A percentile compares a stretch with the other conserved stretches of the same genome.
Evolutionary conservation across 2,888 invertebrate species (phyloP).

Genomic region (Venusia cambrica): DNA sequence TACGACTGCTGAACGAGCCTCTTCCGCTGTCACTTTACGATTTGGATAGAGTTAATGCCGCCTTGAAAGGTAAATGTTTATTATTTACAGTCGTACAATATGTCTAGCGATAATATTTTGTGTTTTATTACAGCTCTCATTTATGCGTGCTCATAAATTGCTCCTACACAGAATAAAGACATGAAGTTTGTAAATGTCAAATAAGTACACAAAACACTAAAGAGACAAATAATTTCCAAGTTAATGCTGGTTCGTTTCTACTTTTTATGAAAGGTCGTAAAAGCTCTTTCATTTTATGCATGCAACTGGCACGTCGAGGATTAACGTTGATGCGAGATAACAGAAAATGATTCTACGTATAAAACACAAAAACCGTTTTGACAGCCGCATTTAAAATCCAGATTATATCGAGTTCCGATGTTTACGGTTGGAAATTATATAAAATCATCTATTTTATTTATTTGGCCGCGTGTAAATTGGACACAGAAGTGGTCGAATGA

Average conservation of each 20-base stretch:
- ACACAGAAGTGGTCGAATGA: not conserved
- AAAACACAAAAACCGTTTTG: no score
- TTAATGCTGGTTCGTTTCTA: constrained; percentile 27
- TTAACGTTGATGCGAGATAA: constrained; percentile 38
- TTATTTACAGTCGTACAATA: constrained; percentile 63
- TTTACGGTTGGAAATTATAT: constrained; percentile 16
- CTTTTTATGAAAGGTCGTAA: constrained; percentile 35
- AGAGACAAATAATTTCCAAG: constrained; percentile 23
- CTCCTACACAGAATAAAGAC: constrained; percentile 23
- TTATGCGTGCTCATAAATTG: constrained; percentile 22
- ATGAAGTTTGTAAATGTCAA: constrained; percentile 23
- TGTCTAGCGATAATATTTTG: constrained; percentile 55
- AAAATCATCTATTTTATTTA: constrained; percentile 6
- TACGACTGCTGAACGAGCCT: constrained; percentile 73
- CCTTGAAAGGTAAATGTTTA: constrained; percentile 78
- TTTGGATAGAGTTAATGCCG: constrained; percentile 77
- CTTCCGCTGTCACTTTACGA: constrained; percentile 74
- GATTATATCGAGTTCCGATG: constrained; percentile 12
- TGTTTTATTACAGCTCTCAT: constrained; percentile 40
- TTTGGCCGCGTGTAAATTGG: not conserved
- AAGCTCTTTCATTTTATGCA: constrained; percentile 41
- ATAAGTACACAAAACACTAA: constrained; percentile 19
- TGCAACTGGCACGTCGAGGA: constrained; percentile 36
- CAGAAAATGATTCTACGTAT: no score
- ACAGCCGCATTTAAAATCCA: constrained; percentile 13